Conservation (phyloP, 2,113 vertebrate species). For the Vanacampus margaritifer region DNA sequence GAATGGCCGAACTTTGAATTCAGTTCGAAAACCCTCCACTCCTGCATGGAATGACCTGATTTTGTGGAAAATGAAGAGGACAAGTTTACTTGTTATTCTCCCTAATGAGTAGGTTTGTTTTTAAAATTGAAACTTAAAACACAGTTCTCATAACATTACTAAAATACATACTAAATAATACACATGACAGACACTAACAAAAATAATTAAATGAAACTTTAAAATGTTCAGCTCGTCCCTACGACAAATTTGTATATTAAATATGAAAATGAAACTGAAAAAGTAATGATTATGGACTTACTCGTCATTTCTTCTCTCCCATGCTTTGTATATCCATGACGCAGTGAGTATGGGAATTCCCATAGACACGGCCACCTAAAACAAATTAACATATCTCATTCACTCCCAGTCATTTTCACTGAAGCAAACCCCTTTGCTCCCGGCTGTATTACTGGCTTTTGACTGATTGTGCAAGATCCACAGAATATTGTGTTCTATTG, state of each 20-base stretch:
- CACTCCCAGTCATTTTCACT: too few species aligned
- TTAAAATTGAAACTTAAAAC: neutral
- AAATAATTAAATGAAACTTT: too few species aligned
- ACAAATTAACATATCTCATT: neutral
- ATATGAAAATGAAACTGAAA: too few species aligned
- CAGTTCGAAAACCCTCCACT: slow-evolving; percentile 82
- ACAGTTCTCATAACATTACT: neutral
- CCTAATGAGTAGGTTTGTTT: neutral
- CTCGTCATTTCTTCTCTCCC: slow-evolving; percentile 88
- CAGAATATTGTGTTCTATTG: too few species aligned
- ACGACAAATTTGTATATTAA: too few species aligned
- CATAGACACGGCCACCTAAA: slow-evolving; percentile 90
- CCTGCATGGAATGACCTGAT: slow-evolving; percentile 82
- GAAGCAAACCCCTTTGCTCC: too few species aligned
- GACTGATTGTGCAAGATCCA: too few species aligned
- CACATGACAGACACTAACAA: too few species aligned
- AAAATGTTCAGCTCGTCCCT: too few species aligned
- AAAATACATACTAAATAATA: too few species aligned
- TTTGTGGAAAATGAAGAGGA: neutral
- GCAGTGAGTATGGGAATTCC: slow-evolving; percentile 92
- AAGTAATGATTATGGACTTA: slow-evolving; percentile 56
- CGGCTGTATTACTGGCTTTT: too few species aligned
- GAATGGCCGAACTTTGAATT: slow-evolving; percentile 94
- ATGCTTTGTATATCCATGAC: slow-evolving; percentile 90
- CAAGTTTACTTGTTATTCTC: neutral